These are phyloP conservation scores for Nylanderia fulva DNA, from an alignment of 1,140 invertebrate species.

Conservation along the genomic window DNA sequence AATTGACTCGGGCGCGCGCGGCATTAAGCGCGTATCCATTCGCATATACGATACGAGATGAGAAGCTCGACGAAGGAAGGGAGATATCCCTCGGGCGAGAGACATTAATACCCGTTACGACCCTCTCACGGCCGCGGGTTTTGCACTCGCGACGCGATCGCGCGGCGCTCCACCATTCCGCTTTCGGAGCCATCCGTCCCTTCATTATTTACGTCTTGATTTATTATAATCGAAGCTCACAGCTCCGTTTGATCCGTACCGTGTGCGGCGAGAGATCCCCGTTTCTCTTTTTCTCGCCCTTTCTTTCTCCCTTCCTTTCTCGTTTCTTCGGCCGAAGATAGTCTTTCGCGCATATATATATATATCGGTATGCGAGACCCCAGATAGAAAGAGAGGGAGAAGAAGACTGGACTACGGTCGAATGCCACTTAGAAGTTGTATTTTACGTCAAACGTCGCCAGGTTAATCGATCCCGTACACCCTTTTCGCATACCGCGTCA, in stretches of 20 bases:
- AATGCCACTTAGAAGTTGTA: conserved; percentile 69
- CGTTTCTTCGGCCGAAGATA: conserved; percentile 3
- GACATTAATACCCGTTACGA: conserved; percentile 82
- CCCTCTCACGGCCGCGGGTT: conserved; percentile 36
- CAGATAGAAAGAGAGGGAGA: not conserved
- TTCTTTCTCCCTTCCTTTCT: not conserved
- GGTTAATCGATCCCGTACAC: conserved; percentile 66
- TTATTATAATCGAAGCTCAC: conserved; percentile 84
- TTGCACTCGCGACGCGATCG: conserved; percentile 70
- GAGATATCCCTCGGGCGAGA: conserved; percentile 70
- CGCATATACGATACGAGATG: conserved; percentile 69
- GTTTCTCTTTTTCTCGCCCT: conserved; percentile 50
- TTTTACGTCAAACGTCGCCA: conserved; percentile 68
- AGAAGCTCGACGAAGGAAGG: conserved; percentile 52
- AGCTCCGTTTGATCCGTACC: conserved; percentile 81
- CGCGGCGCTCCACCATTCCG: conserved; percentile 61
- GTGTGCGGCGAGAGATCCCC: conserved; percentile 66
- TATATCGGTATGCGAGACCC: conserved; percentile 4
- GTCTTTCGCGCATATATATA: not conserved
- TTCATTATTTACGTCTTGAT: conserved; percentile 85
- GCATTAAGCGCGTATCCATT: conserved; percentile 60
- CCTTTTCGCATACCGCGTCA: conserved; percentile 51
- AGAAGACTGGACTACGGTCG: conserved; percentile 33
- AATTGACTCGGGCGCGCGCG: conserved; percentile 46
- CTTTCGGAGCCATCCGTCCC: conserved; percentile 81